phyloP scores from a whole-genome alignment of 2,113 vertebrate species.

The Callocephalon fimbriatum region DNA sequence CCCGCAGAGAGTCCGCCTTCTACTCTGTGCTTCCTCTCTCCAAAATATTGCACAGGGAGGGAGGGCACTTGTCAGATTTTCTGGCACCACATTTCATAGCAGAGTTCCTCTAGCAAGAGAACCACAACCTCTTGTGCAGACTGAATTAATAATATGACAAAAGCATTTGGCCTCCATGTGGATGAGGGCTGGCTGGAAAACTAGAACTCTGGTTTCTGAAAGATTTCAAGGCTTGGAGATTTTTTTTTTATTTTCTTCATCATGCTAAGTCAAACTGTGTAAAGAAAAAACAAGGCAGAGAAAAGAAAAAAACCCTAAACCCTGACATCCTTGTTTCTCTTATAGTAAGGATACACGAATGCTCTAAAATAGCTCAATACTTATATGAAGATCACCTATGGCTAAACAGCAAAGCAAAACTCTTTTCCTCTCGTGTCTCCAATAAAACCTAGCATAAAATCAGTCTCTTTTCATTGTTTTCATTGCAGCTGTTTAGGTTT shows the following conservation, averaged over 20 bases:
- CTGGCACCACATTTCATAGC: conserved; percentile 13
- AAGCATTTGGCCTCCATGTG: conserved; percentile 58
- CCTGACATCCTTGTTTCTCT: neutral
- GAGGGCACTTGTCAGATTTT: conserved; percentile 41
- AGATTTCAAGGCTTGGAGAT: neutral
- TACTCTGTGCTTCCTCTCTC: neutral
- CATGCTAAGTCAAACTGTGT: neutral
- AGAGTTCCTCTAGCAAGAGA: conserved; percentile 19
- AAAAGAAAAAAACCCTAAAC: neutral
- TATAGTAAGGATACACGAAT: neutral
- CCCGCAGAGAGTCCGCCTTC: neutral
- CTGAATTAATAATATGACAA: conserved; percentile 48
- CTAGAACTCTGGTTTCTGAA: conserved; percentile 26
- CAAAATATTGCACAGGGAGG: neutral
- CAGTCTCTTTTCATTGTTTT: neutral
- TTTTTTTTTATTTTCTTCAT: conserved; percentile 29
- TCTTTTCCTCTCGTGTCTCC: neutral
- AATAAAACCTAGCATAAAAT: neutral
- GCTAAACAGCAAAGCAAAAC: neutral
- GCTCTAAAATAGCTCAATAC: neutral
- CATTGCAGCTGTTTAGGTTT: neutral
- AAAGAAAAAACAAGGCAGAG: neutral
- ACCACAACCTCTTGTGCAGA: conserved; percentile 34
- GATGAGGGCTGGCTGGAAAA: conserved; percentile 37
- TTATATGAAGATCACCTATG: neutral